Conservation (phyloP, 2,888 invertebrate genomes). For the Acanthosepion pharaonis region DNA sequence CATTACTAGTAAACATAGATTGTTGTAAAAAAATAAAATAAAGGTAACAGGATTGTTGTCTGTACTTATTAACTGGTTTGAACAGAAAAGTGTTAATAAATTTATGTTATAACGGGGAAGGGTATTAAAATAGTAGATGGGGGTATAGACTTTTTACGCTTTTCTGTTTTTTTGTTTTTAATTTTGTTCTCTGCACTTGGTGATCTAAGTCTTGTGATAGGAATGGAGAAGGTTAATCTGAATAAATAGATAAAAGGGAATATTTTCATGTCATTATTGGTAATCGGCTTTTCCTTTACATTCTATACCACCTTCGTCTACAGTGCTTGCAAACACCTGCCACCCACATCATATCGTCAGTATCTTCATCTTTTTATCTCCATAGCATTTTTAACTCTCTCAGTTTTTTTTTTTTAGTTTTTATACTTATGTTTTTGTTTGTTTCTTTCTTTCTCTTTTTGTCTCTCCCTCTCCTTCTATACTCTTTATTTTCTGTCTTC, state of each 20-base stretch:
- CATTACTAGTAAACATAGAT: too few relatives aligned
- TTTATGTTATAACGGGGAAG: background rate
- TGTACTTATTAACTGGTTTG: background rate
- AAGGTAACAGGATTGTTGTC: too few relatives aligned
- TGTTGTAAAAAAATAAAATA: too few relatives aligned
- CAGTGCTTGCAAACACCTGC: background rate
- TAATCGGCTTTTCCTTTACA: background rate
- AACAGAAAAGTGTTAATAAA: background rate
- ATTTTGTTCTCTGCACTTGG: background rate
- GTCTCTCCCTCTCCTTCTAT: too few relatives aligned
- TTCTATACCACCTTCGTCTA: background rate
- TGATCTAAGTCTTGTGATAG: background rate
- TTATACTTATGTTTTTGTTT: background rate
- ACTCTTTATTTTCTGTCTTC: rapidly evolving
- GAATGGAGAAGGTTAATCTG: background rate
- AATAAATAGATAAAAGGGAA: background rate
- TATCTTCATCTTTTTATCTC: background rate
- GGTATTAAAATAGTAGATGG: too few relatives aligned
- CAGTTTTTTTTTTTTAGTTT: background rate
- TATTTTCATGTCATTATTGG: background rate
- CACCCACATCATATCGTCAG: background rate
- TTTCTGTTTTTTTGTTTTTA: too few relatives aligned
- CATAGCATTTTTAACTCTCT: background rate
- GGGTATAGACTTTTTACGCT: too few relatives aligned
- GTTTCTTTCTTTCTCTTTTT: background rate